These are phyloP conservation scores for Avahi laniger DNA, from an alignment of 2,797 vertebrate genomes.

Conservation along the genomic window DNA sequence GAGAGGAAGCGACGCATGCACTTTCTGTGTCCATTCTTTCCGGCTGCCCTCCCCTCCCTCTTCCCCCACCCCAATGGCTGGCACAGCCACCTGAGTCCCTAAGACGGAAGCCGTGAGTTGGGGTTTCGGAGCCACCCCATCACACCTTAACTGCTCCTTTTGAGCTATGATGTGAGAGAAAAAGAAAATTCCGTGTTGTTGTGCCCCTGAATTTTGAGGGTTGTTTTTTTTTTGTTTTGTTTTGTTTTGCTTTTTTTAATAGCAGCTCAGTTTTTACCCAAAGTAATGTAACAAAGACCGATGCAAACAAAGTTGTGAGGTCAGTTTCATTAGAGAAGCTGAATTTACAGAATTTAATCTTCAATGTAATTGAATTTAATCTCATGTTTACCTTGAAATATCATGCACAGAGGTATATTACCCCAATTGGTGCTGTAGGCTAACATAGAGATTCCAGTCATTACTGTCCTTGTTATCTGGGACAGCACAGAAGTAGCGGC, in stretches of 20 bases:
- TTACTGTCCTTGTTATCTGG: constrained; percentile 7
- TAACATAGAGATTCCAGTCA: background rate
- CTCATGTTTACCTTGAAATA: constrained; percentile 41
- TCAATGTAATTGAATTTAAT: constrained; percentile 38
- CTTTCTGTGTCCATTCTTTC: background rate
- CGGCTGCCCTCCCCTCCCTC: background rate
- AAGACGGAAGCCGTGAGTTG: background rate
- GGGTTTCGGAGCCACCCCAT: background rate
- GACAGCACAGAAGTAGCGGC: background rate
- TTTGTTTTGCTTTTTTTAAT: background rate
- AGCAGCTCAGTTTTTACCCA: background rate
- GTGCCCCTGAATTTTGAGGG: background rate
- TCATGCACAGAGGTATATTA: background rate
- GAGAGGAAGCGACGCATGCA: background rate
- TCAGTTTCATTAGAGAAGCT: constrained; percentile 23
- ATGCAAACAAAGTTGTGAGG: background rate
- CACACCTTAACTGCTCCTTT: background rate
- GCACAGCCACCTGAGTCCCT: background rate
- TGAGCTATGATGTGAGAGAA: background rate
- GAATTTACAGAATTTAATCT: constrained; percentile 46
- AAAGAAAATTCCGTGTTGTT: background rate
- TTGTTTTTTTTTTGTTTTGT: background rate
- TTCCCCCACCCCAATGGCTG: background rate
- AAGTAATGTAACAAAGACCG: background rate
- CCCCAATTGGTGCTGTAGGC: background rate